Evolutionary conservation across 2,888 invertebrate genomes (phyloP).

Genomic region (Epinotia demarniana): DNA sequence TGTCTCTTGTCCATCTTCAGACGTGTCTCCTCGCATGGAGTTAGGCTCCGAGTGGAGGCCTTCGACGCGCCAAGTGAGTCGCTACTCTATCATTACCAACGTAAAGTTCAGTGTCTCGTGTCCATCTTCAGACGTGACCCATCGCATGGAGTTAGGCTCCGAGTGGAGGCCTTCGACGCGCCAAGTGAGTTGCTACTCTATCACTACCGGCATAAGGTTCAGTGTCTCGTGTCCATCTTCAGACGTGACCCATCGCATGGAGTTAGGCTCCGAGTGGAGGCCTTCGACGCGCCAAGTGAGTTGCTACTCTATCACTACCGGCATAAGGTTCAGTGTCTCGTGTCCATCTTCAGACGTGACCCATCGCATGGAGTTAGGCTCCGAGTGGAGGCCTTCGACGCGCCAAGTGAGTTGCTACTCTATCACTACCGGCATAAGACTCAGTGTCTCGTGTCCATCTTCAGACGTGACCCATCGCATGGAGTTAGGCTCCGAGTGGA

Average conservation of each 20-base stretch:
- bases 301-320: slow-evolving; percentile 40
- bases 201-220: not conserved
- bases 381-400: no score
- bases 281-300: slow-evolving; percentile 71
- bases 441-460: no score
- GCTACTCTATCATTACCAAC: not conserved
- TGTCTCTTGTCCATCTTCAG: slow-evolving; percentile 46
- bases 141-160: slow-evolving; percentile 73
- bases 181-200: slow-evolving; percentile 57
- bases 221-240: slow-evolving; percentile 21
- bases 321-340: not conserved
- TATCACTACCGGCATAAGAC: no score
- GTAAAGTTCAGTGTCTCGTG: not conserved
- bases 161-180: no score
- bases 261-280: no score
- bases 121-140: slow-evolving; percentile 57
- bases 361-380: slow-evolving; percentile 71
- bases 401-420: no score
- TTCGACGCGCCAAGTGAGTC: slow-evolving; percentile 72
- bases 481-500: no score
- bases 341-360: slow-evolving; percentile 57
- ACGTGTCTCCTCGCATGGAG: slow-evolving; percentile 70
- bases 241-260: slow-evolving; percentile 69
- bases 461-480: no score
- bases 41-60: no score